Conservation (phyloP, 2,888 invertebrate genomes). For the Kuschelorhynchus macadamiae region DNA sequence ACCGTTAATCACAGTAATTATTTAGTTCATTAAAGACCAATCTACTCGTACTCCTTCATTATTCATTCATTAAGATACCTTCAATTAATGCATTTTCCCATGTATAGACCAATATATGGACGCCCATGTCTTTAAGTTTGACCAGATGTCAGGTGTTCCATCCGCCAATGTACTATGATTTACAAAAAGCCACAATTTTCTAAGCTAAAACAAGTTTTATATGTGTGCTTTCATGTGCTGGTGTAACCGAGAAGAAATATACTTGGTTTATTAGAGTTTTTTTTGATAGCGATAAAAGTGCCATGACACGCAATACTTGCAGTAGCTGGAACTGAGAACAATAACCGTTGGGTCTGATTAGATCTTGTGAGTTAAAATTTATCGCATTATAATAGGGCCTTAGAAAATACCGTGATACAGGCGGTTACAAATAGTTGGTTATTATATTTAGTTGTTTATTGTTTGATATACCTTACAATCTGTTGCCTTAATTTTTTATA, state of each 20-base stretch:
- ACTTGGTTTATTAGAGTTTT: constrained; percentile 31
- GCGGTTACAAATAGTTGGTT: background rate
- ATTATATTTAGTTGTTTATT: background rate
- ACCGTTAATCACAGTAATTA: too few relatives aligned
- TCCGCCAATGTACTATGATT: constrained; percentile 1
- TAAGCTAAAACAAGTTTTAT: constrained; percentile 23
- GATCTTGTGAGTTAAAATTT: constrained; percentile 7
- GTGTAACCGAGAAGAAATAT: constrained; percentile 14
- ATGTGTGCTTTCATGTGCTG: constrained; percentile 11
- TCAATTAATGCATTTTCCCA: background rate
- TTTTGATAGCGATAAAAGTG: constrained; percentile 42
- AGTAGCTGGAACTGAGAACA: constrained; percentile 35
- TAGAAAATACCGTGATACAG: background rate
- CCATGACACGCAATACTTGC: constrained; percentile 27
- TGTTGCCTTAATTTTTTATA: background rate
- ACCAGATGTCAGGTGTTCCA: constrained; percentile 6
- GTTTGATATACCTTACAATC: background rate
- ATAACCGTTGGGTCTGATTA: constrained; percentile 22
- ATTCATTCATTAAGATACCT: too few relatives aligned
- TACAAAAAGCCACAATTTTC: constrained; percentile 6
- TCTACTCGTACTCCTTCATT: too few relatives aligned
- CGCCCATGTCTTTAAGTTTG: constrained; percentile 2
- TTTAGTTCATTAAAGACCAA: too few relatives aligned
- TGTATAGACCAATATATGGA: background rate
- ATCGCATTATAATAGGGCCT: constrained; percentile 4